A percentile compares a stretch with the other conserved stretches of the same genome.
Conservation (phyloP, 2,888 invertebrate species). For the Malachius bipustulatus region DNA sequence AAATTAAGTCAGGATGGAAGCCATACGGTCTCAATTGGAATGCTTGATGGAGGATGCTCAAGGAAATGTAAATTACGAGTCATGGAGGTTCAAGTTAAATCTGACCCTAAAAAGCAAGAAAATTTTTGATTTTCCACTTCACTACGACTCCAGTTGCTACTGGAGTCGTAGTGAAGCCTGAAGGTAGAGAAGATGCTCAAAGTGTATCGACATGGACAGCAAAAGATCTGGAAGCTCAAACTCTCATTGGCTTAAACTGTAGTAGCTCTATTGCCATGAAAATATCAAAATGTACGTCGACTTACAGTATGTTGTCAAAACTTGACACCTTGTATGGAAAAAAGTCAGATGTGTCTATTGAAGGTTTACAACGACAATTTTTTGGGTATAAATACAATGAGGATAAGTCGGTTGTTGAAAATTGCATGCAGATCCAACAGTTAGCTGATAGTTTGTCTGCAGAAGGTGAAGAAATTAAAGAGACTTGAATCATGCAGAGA, state of each 20-base stretch:
- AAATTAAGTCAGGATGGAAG: conserved; percentile 17
- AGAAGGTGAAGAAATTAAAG: conserved; percentile 13
- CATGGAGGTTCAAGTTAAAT: conserved; percentile 22
- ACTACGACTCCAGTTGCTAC: conserved; percentile 8
- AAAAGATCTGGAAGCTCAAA: conserved; percentile 22
- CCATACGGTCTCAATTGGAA: conserved; percentile 19
- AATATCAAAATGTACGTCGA: conserved; percentile 20
- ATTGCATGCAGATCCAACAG: conserved; percentile 11
- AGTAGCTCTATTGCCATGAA: conserved; percentile 20
- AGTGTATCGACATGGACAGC: conserved; percentile 18
- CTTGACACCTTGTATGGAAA: conserved; percentile 15
- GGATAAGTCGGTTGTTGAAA: conserved; percentile 13
- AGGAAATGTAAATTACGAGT: conserved; percentile 19
- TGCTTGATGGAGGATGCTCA: conserved; percentile 17
- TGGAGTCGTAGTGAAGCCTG: too few species aligned
- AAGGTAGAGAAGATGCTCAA: conserved; percentile 13
- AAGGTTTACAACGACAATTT: conserved; percentile 20
- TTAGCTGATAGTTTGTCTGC: conserved; percentile 11
- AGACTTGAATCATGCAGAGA: conserved; percentile 13
- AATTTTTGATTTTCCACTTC: conserved; percentile 20
- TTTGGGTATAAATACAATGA: conserved; percentile 19
- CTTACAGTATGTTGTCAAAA: conserved; percentile 19
- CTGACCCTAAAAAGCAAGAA: too few species aligned
- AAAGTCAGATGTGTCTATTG: conserved; percentile 19
- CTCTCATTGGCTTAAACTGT: conserved; percentile 21